Conservation (phyloP, 2,888 invertebrate species). For the Erebia palarica region DNA sequence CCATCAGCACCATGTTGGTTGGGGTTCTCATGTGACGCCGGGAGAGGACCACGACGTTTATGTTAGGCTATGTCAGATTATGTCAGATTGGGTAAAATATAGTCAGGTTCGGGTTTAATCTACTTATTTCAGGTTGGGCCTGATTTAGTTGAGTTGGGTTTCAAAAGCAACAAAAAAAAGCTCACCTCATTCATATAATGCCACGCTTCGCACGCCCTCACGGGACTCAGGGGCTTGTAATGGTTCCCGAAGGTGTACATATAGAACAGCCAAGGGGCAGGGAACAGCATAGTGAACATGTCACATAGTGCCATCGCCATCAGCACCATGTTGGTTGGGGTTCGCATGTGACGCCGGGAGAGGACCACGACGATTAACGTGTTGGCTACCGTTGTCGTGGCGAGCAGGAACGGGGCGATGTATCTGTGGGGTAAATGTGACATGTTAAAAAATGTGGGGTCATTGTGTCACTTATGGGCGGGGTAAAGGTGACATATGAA, state of each 20-base stretch:
- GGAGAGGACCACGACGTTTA: slow-evolving; percentile 94
- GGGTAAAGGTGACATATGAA: too few species aligned
- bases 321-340: slow-evolving; percentile 95
- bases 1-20: slow-evolving; percentile 95
- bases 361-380: slow-evolving; percentile 95
- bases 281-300: slow-evolving; percentile 95
- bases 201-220: slow-evolving; percentile 90
- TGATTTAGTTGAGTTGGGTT: neutral
- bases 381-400: slow-evolving; percentile 95
- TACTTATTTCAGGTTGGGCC: too few species aligned
- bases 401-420: slow-evolving; percentile 91
- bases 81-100: too few species aligned
- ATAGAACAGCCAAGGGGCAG: slow-evolving; percentile 95
- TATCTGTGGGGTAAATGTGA: slow-evolving; percentile 63
- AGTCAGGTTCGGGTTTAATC: too few species aligned
- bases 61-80: too few species aligned
- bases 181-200: slow-evolving; percentile 90
- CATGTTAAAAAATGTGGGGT: neutral
- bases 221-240: slow-evolving; percentile 89
- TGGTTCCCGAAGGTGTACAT: slow-evolving; percentile 96
- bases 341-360: slow-evolving; percentile 94
- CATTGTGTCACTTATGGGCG: neutral
- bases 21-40: slow-evolving; percentile 95
- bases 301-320: slow-evolving; percentile 98
- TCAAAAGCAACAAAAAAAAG: neutral